Evolutionary conservation across 2,113 vertebrate species (phyloP).

Genomic region (Pyxicephalus adspersus): DNA sequence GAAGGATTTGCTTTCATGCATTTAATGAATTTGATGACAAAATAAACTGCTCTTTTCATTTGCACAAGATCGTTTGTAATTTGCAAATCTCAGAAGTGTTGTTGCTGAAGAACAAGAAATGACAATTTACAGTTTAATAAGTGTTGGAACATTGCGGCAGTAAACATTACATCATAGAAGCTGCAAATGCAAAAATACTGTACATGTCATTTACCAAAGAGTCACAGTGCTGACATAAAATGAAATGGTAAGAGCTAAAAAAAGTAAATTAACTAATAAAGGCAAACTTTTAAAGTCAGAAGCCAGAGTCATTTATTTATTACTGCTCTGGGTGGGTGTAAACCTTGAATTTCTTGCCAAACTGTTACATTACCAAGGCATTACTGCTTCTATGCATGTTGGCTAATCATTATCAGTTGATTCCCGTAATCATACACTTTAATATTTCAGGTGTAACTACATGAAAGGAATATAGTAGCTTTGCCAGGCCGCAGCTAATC

Average conservation of each 20-base stretch:
- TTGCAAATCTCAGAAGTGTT: slow-evolving; percentile 8
- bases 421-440: neutral
- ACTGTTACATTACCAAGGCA: neutral
- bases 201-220: neutral
- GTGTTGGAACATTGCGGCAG: neutral
- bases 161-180: neutral
- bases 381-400: too few relatives aligned
- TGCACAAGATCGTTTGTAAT: slow-evolving; percentile 3
- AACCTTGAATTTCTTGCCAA: neutral
- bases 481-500: too few relatives aligned
- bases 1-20: slow-evolving; percentile 3
- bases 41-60: slow-evolving; percentile 53
- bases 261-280: neutral
- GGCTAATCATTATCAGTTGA: too few relatives aligned
- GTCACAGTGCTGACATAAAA: neutral
- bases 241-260: neutral
- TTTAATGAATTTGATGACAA: slow-evolving; percentile 52
- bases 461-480: too few relatives aligned
- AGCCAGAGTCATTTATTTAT: neutral
- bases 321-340: neutral
- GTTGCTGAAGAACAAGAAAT: neutral
- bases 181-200: neutral
- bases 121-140: slow-evolving; percentile 28
- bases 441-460: neutral
- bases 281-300: neutral